Percentiles rank a stretch among this genome's conserved stretches.
Conservation (phyloP, 2,888 invertebrate genomes). For the Luperina testacea region DNA sequence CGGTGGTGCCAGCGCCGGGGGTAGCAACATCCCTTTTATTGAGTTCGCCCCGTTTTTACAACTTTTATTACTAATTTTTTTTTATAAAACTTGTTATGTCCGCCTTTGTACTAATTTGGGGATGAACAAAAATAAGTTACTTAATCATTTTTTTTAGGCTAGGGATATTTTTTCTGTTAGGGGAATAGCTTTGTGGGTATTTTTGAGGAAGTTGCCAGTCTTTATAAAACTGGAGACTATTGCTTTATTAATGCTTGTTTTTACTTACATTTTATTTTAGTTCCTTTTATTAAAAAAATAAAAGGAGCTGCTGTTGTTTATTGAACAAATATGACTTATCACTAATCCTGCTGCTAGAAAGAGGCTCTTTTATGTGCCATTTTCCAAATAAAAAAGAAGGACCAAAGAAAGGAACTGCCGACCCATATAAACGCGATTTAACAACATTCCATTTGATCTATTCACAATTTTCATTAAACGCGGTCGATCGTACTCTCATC, state of each 20-base stretch:
- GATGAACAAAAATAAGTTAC: conserved; percentile 63
- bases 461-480: conserved; percentile 18
- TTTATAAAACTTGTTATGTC: conserved; percentile 56
- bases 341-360: not conserved
- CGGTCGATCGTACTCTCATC: conserved; percentile 23
- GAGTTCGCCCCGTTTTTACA: conserved; percentile 62
- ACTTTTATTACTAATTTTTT: conserved; percentile 61
- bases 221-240: conserved; percentile 33
- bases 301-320: not conserved
- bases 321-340: not conserved
- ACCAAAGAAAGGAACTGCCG: not conserved
- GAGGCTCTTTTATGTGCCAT: not conserved
- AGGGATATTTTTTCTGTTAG: conserved; percentile 16
- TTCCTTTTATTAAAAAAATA: not conserved
- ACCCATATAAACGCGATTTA: not conserved
- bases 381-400: not conserved
- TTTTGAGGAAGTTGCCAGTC: conserved; percentile 33
- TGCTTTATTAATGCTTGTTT: conserved; percentile 21
- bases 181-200: conserved; percentile 35
- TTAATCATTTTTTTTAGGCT: conserved; percentile 60
- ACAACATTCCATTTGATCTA: conserved; percentile 13
- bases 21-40: conserved; percentile 64
- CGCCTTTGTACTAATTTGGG: conserved; percentile 54
- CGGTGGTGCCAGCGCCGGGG: conserved; percentile 50
- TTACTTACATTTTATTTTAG: conserved; percentile 3